Evolutionary conservation across 2,797 vertebrate species (phyloP).

Genomic region (Cygnus olor): DNA sequence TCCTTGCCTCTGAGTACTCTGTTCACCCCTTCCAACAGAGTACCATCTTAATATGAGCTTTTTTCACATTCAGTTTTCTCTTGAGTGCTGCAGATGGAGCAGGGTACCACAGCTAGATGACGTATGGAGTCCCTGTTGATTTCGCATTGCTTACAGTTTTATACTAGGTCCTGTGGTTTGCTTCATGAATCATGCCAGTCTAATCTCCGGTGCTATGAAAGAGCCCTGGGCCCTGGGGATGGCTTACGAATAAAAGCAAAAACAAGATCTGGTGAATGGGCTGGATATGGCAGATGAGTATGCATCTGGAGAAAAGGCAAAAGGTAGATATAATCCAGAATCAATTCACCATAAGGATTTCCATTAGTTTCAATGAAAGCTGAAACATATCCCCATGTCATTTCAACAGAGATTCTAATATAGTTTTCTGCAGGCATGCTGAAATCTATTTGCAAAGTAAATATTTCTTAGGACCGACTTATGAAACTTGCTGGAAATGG

Average conservation of each 20-base stretch:
- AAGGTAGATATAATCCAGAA: background rate
- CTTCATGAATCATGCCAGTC: background rate
- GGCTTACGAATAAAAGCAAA: background rate
- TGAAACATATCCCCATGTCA: background rate
- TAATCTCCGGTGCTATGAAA: background rate
- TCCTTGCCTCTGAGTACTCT: background rate
- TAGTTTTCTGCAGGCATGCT: background rate
- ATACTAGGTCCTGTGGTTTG: background rate
- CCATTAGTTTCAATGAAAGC: background rate
- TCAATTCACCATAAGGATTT: background rate
- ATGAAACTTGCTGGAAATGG: background rate
- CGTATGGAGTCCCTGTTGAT: background rate
- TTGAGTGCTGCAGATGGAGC: background rate
- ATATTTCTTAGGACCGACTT: background rate
- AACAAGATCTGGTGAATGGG: background rate
- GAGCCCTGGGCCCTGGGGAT: background rate
- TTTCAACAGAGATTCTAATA: background rate
- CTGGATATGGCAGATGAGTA: background rate
- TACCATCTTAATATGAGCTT: background rate
- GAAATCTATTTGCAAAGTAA: background rate
- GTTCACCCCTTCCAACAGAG: background rate
- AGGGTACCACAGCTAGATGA: slow-evolving; percentile 13
- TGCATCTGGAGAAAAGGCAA: background rate
- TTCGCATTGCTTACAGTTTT: slow-evolving; percentile 30
- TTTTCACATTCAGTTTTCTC: background rate